A percentile compares a stretch with the other conserved stretches of the same genome.
phyloP scores from a whole-genome alignment of 2,113 vertebrate species.

The Eulacestoma nigropectus region DNA sequence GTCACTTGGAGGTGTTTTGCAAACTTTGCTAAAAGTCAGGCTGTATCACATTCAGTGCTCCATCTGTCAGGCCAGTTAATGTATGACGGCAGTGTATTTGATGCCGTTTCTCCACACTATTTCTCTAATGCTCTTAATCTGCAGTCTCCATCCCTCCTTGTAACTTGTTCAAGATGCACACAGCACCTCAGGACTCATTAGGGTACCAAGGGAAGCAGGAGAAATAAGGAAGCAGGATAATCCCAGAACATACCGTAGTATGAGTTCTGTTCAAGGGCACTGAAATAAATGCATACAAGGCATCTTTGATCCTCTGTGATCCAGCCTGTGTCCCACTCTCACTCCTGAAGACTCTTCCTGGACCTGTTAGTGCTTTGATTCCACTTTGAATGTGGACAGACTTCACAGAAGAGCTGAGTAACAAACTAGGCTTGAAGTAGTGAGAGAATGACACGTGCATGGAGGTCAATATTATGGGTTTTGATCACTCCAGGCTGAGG shows the following conservation, averaged over 20 bases:
- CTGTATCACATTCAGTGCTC: not conserved
- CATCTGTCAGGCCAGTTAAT: not conserved
- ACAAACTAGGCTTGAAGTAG: not conserved
- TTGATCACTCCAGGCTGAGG: not conserved
- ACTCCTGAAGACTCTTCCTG: not conserved
- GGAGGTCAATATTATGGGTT: not conserved
- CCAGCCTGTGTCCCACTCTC: not conserved
- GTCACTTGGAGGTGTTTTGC: not conserved
- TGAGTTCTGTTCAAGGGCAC: accelerated
- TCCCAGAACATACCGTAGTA: not conserved
- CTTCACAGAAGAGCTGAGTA: not conserved
- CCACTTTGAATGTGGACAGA: not conserved
- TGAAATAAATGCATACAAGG: not conserved
- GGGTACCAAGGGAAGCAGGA: not conserved
- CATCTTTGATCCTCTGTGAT: not conserved
- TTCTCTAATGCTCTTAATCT: not conserved
- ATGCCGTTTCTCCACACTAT: not conserved
- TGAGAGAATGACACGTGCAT: not conserved
- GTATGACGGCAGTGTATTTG: not conserved
- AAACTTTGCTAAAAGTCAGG: not conserved
- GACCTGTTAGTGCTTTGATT: not conserved
- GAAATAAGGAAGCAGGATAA: not conserved
- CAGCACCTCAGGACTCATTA: not conserved
- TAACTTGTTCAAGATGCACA: not conserved
- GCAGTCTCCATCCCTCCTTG: not conserved